These are phyloP conservation scores for Paralichthys olivaceus DNA, from an alignment of 2,113 vertebrate genomes.

Conservation along the genomic window DNA sequence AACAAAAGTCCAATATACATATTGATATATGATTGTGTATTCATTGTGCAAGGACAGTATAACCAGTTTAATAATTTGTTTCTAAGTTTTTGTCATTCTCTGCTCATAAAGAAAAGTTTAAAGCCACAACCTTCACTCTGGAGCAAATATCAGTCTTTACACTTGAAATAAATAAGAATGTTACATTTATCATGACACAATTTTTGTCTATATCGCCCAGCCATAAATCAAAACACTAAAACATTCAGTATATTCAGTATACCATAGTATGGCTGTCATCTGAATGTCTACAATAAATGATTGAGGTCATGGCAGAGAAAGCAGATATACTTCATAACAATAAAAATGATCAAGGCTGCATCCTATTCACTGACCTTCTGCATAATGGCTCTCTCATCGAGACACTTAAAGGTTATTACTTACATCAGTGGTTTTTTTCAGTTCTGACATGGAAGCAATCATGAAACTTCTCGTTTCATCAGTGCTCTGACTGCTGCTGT, in stretches of 20 bases:
- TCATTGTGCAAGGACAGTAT: too few relatives aligned
- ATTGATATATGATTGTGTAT: too few relatives aligned
- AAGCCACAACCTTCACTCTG: too few relatives aligned
- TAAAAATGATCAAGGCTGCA: neutral
- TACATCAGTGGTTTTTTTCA: conserved; percentile 8
- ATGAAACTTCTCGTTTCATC: too few relatives aligned
- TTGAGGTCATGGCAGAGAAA: neutral
- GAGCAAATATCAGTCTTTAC: too few relatives aligned
- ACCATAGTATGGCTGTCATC: neutral
- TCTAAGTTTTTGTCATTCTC: too few relatives aligned
- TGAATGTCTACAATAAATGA: too few relatives aligned
- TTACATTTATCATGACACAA: neutral
- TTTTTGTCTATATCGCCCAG: neutral
- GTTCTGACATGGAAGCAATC: neutral
- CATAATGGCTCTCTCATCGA: neutral
- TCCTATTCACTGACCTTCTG: neutral
- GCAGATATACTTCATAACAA: neutral
- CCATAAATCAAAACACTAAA: neutral
- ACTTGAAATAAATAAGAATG: too few relatives aligned
- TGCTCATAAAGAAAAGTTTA: too few relatives aligned
- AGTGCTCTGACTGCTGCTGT: too few relatives aligned
- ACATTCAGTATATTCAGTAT: neutral
- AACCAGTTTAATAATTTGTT: too few relatives aligned
- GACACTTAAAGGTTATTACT: neutral
- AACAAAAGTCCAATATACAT: too few relatives aligned